Base-by-base conservation (phyloP, 2,113 vertebrate species). In the Lucifuga dentata region DNA sequence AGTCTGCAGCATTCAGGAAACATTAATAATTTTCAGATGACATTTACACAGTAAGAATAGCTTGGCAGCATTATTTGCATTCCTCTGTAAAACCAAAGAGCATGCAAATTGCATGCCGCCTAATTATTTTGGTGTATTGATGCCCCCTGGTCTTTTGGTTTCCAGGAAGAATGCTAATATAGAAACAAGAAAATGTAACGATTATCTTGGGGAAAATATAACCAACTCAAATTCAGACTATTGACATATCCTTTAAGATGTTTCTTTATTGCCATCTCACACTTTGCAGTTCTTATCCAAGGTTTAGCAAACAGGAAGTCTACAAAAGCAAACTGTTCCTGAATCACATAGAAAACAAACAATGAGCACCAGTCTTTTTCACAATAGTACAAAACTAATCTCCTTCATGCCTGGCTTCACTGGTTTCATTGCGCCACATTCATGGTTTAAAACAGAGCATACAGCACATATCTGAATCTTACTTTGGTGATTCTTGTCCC, bases 321-420 rank as follows among this genome's bases (percentile, higher is more conserved):
- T 38, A 41, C 8, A 17, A 53, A 60, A 43, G 55, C 29, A 62
- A 48, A 53, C 21, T 56, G 43, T 64, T 64, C 16, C 33, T 51
- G 19, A 55, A 73, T 73, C 39, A 62, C 20, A 53, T 15, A 40
- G 23, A 38, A 10, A 29, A 44, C 8, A 62, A 55, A 44, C 64
- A 61, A 9, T 73, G 29, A 65, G 41, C 2, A 1, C 78, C 53
- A 51, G 58, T 70, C 64, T 33, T 55, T 71, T 75, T 60, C 40
- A 68, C 57, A 76, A 58, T 19, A 52, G 8, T 49, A 68, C 44
- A 77, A 62, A 70, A 56, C n/a, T 12, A 35, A 13, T 80, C 13
- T 32, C 19, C 23, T 52, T 53, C 24, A 65, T 68, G 60, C 55
- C 53, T 60, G 52, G 21, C 20, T 72, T 80, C 44, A 62, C 35